These are phyloP conservation scores for Dysidea cf. avara DNA, from an alignment of 37 sponge, comb jelly and placozoan genomes.

Conservation along the genomic window DNA sequence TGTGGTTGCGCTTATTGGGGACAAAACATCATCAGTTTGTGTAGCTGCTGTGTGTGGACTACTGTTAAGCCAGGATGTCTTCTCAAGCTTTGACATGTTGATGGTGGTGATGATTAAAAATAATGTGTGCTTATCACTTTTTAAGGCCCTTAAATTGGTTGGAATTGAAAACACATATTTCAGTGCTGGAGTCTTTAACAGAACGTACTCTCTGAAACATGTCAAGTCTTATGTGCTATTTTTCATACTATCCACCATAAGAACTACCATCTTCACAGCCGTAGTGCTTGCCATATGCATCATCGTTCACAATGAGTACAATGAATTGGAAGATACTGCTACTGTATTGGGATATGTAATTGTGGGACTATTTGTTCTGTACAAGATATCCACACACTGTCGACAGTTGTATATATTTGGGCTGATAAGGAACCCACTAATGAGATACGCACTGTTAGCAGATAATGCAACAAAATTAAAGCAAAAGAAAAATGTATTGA, in stretches of 20 bases:
- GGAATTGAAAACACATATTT: no score
- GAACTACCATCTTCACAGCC: no score
- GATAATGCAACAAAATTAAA: conserved; percentile 23
- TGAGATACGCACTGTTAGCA: neutral
- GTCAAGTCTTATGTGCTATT: no score
- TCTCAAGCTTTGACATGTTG: neutral
- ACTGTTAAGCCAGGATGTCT: conserved; percentile 55
- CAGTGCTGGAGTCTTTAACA: no score
- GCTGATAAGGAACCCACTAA: conserved; percentile 44
- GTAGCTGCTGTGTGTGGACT: conserved; percentile 48
- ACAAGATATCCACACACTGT: neutral
- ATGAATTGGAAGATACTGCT: no score
- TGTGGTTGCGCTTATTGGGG: conserved; percentile 2
- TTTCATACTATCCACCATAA: no score
- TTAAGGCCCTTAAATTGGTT: neutral
- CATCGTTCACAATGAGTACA: no score
- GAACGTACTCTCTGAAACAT: no score
- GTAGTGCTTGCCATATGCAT: no score
- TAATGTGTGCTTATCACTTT: neutral
- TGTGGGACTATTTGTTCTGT: neutral
- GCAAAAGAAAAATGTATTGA: conserved; percentile 3
- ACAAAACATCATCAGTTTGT: conserved; percentile 15
- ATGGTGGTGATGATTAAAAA: neutral
- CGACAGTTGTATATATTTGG: conserved; percentile 35
- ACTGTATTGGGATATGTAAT: neutral